Percentiles rank a stretch among this genome's conserved stretches.
phyloP scores from a whole-genome alignment of 2,888 invertebrate genomes.

The Standfussiana lucernea region DNA sequence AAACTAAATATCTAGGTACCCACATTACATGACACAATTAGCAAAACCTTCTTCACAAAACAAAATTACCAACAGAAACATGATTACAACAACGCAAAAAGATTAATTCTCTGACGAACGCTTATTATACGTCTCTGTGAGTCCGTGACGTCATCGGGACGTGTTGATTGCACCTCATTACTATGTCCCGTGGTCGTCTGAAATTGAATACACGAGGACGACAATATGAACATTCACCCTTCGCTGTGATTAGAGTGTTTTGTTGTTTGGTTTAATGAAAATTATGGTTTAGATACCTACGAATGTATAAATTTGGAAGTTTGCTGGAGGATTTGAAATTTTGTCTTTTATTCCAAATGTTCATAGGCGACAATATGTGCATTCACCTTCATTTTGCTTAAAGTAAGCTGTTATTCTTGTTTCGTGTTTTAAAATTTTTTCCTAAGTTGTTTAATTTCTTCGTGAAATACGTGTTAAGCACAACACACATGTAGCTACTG shows the following conservation, averaged over 20 bases:
- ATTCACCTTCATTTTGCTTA: neutral
- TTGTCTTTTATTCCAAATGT: neutral
- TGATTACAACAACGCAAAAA: conserved; percentile 53
- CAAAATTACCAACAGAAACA: conserved; percentile 37
- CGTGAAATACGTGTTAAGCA: neutral
- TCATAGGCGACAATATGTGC: neutral
- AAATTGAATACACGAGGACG: conserved; percentile 72
- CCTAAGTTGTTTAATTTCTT: neutral
- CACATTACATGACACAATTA: conserved; percentile 37
- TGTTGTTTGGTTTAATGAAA: conserved; percentile 21
- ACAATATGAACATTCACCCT: conserved; percentile 62
- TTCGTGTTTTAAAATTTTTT: neutral
- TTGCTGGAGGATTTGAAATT: neutral
- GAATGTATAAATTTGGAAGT: neutral
- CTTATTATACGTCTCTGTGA: conserved; percentile 49
- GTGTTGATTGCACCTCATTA: conserved; percentile 74
- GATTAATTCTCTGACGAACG: conserved; percentile 53
- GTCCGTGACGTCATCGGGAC: conserved; percentile 72
- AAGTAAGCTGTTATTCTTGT: neutral
- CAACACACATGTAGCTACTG: neutral
- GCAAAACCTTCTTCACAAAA: conserved; percentile 34
- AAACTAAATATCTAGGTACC: no score
- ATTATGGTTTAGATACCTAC: conserved; percentile 5
- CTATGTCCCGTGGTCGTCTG: conserved; percentile 68
- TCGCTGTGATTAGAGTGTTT: conserved; percentile 21